Conservation (phyloP, 2,888 invertebrate genomes). For the Agrochola macilenta region DNA sequence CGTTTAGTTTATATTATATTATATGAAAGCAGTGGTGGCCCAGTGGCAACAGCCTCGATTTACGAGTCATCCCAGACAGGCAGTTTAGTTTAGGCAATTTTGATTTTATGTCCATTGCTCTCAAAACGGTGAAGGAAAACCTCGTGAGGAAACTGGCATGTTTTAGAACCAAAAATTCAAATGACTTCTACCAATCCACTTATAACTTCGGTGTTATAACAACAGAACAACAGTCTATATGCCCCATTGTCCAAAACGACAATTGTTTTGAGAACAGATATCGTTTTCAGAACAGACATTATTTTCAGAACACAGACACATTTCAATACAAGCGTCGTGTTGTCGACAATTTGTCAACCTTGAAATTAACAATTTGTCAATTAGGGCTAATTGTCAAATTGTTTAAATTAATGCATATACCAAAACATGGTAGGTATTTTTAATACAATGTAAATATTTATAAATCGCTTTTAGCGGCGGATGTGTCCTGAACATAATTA, state of each 20-base stretch:
- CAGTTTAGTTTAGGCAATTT: too few species aligned
- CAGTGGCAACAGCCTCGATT: too few species aligned
- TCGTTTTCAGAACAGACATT: neutral
- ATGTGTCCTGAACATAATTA: too few species aligned
- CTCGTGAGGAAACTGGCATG: too few species aligned
- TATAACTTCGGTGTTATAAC: too few species aligned
- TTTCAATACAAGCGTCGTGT: neutral
- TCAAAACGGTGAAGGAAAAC: too few species aligned
- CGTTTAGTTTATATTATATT: too few species aligned
- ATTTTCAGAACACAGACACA: neutral
- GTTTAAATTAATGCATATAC: neutral
- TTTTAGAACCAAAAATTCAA: neutral
- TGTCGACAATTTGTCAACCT: neutral
- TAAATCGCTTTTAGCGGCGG: too few species aligned
- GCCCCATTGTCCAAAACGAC: neutral
- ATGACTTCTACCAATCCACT: neutral
- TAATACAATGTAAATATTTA: too few species aligned
- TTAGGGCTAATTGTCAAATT: neutral
- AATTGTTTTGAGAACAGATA: neutral
- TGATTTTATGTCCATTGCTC: too few species aligned
- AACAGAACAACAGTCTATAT: neutral
- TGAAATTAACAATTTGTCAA: neutral
- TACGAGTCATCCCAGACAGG: too few species aligned
- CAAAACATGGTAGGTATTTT: neutral
- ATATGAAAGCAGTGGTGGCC: too few species aligned